phyloP scores from a whole-genome alignment of 2,888 invertebrate species.

The Elgonia sp. region DNA sequence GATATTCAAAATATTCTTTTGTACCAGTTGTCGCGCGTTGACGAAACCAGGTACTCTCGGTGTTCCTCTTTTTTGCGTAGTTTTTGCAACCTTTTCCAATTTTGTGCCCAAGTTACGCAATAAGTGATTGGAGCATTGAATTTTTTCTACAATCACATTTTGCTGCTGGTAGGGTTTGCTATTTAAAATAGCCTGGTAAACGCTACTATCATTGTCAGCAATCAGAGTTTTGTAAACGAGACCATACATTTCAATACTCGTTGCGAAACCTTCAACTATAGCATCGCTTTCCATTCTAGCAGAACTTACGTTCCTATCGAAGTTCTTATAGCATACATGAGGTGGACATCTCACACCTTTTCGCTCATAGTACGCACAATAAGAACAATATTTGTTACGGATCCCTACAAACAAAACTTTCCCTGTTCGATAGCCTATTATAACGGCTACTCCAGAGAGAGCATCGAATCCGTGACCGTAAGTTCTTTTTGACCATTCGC shows the following conservation, averaged over 20 bases:
- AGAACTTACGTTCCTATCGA: background rate
- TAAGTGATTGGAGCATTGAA: slow-evolving; percentile 81
- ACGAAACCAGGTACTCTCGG: slow-evolving; percentile 1
- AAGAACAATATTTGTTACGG: slow-evolving; percentile 22
- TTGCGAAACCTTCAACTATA: slow-evolving; percentile 26
- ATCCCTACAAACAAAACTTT: slow-evolving; percentile 11
- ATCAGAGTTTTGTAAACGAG: slow-evolving; percentile 10
- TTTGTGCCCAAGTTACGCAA: slow-evolving; percentile 76
- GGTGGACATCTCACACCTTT: background rate
- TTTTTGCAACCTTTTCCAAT: background rate
- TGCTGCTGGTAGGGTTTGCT: slow-evolving; percentile 46
- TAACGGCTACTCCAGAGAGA: background rate
- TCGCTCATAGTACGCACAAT: background rate
- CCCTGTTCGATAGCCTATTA: background rate
- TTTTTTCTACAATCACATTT: slow-evolving; percentile 42
- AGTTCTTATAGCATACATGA: slow-evolving; percentile 31
- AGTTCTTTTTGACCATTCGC: background rate
- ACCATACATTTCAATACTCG: slow-evolving; percentile 37
- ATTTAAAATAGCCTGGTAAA: slow-evolving; percentile 12
- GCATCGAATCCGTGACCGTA: background rate
- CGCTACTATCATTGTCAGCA: slow-evolving; percentile 31
- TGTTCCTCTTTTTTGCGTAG: background rate
- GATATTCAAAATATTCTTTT: slow-evolving; percentile 1
- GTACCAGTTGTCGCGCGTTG: background rate
- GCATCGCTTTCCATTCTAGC: slow-evolving; percentile 32